phyloP scores from a whole-genome alignment of 2,113 vertebrate genomes.

The Myrmophylax atrothorax region DNA sequence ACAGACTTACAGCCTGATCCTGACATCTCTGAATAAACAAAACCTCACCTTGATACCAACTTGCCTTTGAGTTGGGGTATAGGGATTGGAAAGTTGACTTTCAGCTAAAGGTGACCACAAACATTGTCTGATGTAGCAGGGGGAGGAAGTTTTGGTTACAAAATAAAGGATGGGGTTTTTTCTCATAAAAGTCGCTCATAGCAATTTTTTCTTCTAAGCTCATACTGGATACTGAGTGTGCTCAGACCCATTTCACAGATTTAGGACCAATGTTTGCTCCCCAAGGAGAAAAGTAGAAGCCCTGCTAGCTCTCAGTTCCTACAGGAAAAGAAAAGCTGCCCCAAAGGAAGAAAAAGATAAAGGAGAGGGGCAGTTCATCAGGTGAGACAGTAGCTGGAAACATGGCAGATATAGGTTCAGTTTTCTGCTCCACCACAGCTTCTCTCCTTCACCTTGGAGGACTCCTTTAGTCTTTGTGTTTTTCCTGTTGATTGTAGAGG shows the following conservation, averaged over 20 bases:
- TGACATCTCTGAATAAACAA: slow-evolving; percentile 41
- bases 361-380: not conserved
- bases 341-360: not conserved
- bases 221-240: not conserved
- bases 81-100: not conserved
- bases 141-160: not conserved
- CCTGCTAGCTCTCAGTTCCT: not conserved
- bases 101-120: not conserved
- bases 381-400: not conserved
- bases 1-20: slow-evolving; percentile 27
- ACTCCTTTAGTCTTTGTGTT: not conserved
- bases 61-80: not conserved
- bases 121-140: not conserved
- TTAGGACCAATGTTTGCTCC: not conserved
- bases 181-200: not conserved
- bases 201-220: not conserved
- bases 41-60: not conserved
- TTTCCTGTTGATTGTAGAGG: not conserved
- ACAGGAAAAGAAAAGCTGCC: not conserved
- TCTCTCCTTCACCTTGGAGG: not conserved
- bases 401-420: not conserved
- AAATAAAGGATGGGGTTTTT: not conserved
- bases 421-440: not conserved
- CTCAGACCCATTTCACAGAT: not conserved
- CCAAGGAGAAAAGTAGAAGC: not conserved